phyloP scores from a whole-genome alignment of 2,888 invertebrate genomes.

The Limnephilus lunatus region DNA sequence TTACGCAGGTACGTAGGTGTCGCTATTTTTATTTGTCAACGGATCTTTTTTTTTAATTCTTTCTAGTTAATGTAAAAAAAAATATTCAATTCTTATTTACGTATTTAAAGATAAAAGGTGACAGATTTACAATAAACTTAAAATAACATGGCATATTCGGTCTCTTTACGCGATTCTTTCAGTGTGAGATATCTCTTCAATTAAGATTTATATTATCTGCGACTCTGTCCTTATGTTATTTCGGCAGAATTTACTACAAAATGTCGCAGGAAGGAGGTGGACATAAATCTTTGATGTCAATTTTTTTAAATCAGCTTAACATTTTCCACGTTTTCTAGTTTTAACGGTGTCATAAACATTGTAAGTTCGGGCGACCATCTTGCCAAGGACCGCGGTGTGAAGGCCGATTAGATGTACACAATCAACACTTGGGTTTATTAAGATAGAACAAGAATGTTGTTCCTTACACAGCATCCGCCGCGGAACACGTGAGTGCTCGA shows the following conservation, averaged over 20 bases:
- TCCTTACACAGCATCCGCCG: slow-evolving; percentile 17
- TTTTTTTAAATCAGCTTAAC: background rate
- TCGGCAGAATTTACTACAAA: background rate
- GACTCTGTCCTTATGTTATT: background rate
- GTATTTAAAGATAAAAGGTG: background rate
- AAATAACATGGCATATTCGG: background rate
- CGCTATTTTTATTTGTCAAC: background rate
- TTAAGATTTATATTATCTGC: background rate
- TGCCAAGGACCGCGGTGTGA: slow-evolving; percentile 10
- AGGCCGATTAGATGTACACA: slow-evolving; percentile 39
- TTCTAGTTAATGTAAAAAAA: background rate
- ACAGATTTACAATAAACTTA: background rate
- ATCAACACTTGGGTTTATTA: background rate
- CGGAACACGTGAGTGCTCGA: slow-evolving; percentile 28
- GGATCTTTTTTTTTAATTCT: background rate
- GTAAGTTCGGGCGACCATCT: background rate
- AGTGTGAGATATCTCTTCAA: background rate
- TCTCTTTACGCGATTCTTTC: background rate
- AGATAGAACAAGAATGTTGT: slow-evolving; percentile 39
- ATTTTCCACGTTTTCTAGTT: background rate
- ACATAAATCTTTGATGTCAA: background rate
- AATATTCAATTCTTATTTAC: background rate
- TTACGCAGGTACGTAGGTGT: background rate
- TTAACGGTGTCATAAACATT: slow-evolving; percentile 10
- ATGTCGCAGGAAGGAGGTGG: background rate